phyloP scores from a whole-genome alignment of 2,888 invertebrate genomes.

The Oegoconia quadripuncta region DNA sequence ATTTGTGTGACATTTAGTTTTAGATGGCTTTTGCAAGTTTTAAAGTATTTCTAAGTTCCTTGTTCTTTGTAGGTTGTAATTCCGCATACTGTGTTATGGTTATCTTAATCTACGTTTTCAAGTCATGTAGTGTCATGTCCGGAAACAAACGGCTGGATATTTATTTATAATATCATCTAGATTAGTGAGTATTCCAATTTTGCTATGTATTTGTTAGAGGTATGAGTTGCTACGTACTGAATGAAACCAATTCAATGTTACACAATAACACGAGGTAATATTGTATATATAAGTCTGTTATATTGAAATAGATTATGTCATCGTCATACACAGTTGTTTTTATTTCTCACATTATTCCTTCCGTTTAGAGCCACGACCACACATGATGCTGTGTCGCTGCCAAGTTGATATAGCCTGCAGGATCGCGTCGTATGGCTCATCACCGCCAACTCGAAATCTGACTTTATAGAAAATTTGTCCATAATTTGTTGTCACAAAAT shows the following conservation, averaged over 20 bases:
- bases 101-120: constrained; percentile 40
- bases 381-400: no score
- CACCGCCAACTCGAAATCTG: no score
- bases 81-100: constrained; percentile 51
- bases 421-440: no score
- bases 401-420: no score
- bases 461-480: no score
- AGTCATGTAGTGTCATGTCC: constrained; percentile 37
- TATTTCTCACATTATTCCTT: constrained; percentile 23
- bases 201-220: constrained; percentile 63
- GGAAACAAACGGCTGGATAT: constrained; percentile 37
- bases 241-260: constrained; percentile 63
- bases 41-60: constrained; percentile 46
- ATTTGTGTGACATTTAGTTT: constrained; percentile 8
- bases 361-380: neutral
- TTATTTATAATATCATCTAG: constrained; percentile 51
- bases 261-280: constrained; percentile 58
- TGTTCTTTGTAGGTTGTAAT: constrained; percentile 33
- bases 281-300: constrained; percentile 77
- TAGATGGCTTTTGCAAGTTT: constrained; percentile 13
- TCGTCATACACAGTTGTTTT: constrained; percentile 35
- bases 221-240: constrained; percentile 55
- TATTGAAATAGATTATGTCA: constrained; percentile 63
- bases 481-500: no score
- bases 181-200: constrained; percentile 62